Conservation (phyloP, 2,113 vertebrate species). For the Neolamprologus variostigma region DNA sequence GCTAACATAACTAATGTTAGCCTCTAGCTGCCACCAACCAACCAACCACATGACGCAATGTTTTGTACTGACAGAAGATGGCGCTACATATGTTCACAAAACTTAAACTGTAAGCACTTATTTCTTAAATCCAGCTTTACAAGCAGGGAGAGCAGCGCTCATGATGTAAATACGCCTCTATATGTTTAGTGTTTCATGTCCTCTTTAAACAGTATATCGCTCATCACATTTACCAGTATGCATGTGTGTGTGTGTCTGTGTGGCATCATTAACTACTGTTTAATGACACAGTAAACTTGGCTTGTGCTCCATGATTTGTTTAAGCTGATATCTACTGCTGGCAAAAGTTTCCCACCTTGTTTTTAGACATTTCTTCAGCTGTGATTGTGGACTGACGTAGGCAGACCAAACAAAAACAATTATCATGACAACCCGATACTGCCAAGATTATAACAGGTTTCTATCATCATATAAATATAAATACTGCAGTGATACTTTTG, state of each 20-base stretch:
- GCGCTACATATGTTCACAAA: background rate
- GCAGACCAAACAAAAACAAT: background rate
- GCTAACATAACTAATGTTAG: background rate
- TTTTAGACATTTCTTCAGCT: background rate
- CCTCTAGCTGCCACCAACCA: background rate
- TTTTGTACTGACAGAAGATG: background rate
- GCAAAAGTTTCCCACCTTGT: background rate
- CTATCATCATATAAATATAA: background rate
- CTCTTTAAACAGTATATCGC: background rate
- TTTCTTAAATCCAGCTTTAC: background rate
- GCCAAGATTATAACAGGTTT: background rate
- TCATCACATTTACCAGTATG: background rate
- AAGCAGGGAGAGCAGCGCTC: background rate
- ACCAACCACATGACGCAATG: background rate
- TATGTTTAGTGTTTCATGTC: background rate
- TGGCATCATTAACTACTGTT: background rate
- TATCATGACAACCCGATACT: background rate
- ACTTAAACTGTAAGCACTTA: background rate
- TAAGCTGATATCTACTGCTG: background rate
- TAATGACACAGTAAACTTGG: background rate
- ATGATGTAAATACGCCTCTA: background rate
- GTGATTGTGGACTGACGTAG: background rate
- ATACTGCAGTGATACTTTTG: background rate
- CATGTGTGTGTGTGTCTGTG: background rate
- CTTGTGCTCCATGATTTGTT: background rate